Percentiles rank a stretch among this genome's conserved stretches.
These are phyloP conservation scores for Chrysopa pallens DNA, from an alignment of 1,140 invertebrate species.

Conservation along the genomic window DNA sequence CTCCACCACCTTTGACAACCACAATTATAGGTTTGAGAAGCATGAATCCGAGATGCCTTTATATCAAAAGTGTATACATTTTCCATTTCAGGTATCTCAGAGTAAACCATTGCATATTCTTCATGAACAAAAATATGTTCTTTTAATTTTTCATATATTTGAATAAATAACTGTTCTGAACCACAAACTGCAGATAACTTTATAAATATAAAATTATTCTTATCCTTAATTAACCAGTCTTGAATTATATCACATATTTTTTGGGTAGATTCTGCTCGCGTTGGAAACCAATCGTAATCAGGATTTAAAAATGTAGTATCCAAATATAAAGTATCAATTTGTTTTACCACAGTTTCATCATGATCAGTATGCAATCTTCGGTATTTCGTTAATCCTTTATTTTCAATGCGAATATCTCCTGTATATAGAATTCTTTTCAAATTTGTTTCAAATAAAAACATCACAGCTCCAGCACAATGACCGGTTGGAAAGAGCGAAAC, in stretches of 20 bases:
- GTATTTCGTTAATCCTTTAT: slow-evolving; percentile 28
- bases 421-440: slow-evolving; percentile 38
- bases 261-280: slow-evolving; percentile 29
- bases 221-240: slow-evolving; percentile 30
- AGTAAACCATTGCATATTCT: slow-evolving; percentile 18
- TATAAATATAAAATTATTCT: slow-evolving; percentile 29
- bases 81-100: slow-evolving; percentile 22
- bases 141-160: slow-evolving; percentile 28
- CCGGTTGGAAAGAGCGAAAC: slow-evolving; percentile 43
- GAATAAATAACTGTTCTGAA: slow-evolving; percentile 37
- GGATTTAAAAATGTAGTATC: slow-evolving; percentile 48
- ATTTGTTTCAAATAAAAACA: slow-evolving; percentile 45
- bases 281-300: slow-evolving; percentile 32
- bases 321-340: slow-evolving; percentile 41
- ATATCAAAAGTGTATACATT: slow-evolving; percentile 21
- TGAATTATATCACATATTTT: slow-evolving; percentile 26
- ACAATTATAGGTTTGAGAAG: too few relatives aligned
- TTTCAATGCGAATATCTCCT: slow-evolving; percentile 45
- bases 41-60: slow-evolving; percentile 22
- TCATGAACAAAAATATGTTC: slow-evolving; percentile 31
- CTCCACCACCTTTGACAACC: too few relatives aligned
- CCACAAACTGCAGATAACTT: slow-evolving; percentile 33
- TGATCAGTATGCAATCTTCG: slow-evolving; percentile 12
- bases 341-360: slow-evolving; percentile 13
- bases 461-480: slow-evolving; percentile 54